Percentiles rank a stretch among this genome's conserved stretches.
Conservation (phyloP, 2,888 invertebrate genomes). For the Ophion slaviceki region DNA sequence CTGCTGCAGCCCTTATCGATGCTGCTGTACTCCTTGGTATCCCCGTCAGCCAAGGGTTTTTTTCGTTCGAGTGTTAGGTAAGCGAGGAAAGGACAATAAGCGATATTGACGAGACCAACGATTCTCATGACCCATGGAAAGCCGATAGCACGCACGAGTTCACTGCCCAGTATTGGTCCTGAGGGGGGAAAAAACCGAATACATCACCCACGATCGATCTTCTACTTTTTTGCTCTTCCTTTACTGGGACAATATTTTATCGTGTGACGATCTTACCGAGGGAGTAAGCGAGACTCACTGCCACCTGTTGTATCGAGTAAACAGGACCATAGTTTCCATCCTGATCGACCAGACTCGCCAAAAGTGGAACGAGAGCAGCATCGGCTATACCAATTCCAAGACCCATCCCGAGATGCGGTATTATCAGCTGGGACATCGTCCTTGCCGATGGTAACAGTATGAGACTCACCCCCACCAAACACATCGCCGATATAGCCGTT, state of each 20-base stretch:
- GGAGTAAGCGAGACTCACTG: slow-evolving; percentile 92
- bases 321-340: slow-evolving; percentile 90
- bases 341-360: slow-evolving; percentile 90
- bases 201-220: background rate
- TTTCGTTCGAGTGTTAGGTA: slow-evolving; percentile 80
- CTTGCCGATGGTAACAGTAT: slow-evolving; percentile 88
- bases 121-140: slow-evolving; percentile 90
- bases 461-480: slow-evolving; percentile 87
- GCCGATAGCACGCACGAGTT: slow-evolving; percentile 88
- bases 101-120: slow-evolving; percentile 88
- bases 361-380: slow-evolving; percentile 91
- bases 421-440: slow-evolving; percentile 86
- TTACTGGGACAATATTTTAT: background rate
- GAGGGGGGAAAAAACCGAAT: background rate
- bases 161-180: slow-evolving; percentile 91
- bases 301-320: slow-evolving; percentile 93
- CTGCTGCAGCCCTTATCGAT: slow-evolving; percentile 68
- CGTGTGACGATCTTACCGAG: slow-evolving; percentile 85
- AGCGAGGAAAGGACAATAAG: slow-evolving; percentile 88
- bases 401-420: slow-evolving; percentile 92
- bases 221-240: background rate
- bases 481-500: slow-evolving; percentile 87
- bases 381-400: slow-evolving; percentile 93
- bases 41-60: slow-evolving; percentile 69
- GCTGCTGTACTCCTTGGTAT: slow-evolving; percentile 75